Percentiles rank a stretch among this genome's conserved stretches.
Conservation (phyloP, 2,797 vertebrate species). For the Mormyrus proboscirostris region DNA sequence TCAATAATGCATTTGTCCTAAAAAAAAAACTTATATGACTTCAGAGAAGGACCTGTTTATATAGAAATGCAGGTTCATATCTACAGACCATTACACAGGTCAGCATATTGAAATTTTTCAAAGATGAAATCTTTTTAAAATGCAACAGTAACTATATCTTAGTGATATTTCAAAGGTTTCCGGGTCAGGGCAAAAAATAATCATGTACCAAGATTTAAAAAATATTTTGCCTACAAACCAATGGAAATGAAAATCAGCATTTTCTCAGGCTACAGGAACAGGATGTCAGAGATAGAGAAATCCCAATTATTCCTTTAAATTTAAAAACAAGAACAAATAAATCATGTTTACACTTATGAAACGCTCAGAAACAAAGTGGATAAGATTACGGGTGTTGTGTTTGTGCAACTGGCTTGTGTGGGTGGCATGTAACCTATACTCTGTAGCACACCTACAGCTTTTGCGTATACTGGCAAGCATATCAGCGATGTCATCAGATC, state of each 20-base stretch:
- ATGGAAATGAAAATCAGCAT: slow-evolving; percentile 60
- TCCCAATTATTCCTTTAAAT: slow-evolving; percentile 66
- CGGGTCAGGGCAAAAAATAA: slow-evolving; percentile 52
- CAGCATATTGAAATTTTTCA: slow-evolving; percentile 59
- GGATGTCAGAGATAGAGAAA: slow-evolving; percentile 63
- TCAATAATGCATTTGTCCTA: background rate
- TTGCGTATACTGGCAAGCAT: slow-evolving; percentile 61
- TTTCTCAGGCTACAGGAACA: slow-evolving; percentile 59
- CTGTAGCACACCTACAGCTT: slow-evolving; percentile 54
- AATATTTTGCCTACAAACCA: slow-evolving; percentile 53
- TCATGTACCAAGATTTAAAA: slow-evolving; percentile 42
- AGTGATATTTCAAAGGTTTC: slow-evolving; percentile 47
- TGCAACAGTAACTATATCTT: slow-evolving; percentile 41
- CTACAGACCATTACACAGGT: slow-evolving; percentile 57
- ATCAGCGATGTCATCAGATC: slow-evolving; percentile 54
- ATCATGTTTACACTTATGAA: slow-evolving; percentile 67
- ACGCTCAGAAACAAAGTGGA: slow-evolving; percentile 52
- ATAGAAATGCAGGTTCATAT: slow-evolving; percentile 24
- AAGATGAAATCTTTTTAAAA: background rate
- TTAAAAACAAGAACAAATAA: slow-evolving; percentile 65
- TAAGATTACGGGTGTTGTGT: slow-evolving; percentile 60
- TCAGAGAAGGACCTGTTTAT: background rate
- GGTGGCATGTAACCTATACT: slow-evolving; percentile 59
- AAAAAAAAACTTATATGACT: background rate
- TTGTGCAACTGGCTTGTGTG: slow-evolving; percentile 63